Conservation (phyloP, 2,113 vertebrate species). For the Anarhynchus alexandrinus region DNA sequence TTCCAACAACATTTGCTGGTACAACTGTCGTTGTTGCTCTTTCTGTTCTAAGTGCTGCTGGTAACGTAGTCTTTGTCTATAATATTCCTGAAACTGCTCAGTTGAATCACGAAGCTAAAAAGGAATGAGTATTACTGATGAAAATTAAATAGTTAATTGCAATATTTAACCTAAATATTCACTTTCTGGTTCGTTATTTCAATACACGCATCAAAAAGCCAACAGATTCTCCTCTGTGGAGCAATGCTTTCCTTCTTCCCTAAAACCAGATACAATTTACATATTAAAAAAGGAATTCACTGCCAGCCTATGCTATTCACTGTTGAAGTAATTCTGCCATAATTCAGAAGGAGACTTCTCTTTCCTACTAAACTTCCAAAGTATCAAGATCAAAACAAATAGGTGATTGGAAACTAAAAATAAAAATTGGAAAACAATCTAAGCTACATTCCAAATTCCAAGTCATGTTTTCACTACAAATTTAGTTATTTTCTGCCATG, state of each 20-base stretch:
- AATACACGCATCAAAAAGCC: not conserved
- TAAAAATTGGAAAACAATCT: not conserved
- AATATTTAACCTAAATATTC: not conserved
- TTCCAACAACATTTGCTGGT: slow-evolving; percentile 97
- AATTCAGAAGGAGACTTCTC: not conserved
- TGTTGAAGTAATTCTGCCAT: not conserved
- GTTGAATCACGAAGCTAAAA: slow-evolving; percentile 90
- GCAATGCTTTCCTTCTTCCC: not conserved
- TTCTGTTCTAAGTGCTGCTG: slow-evolving; percentile 98
- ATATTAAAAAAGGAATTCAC: not conserved
- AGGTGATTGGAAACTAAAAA: not conserved
- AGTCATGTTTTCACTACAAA: not conserved
- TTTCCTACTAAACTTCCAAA: not conserved
- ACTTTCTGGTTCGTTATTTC: not conserved
- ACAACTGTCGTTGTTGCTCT: slow-evolving; percentile 92
- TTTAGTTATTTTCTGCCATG: not conserved
- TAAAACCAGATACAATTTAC: not conserved
- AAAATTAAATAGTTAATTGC: not conserved
- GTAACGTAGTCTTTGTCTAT: slow-evolving; percentile 91
- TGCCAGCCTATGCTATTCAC: not conserved
- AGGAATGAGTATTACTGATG: not conserved
- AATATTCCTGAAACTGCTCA: slow-evolving; percentile 95
- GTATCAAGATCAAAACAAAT: not conserved
- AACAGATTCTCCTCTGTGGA: not conserved
- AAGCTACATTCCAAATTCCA: not conserved